A percentile compares a stretch with the other conserved stretches of the same genome.
These are phyloP conservation scores for Xestia sexstrigata DNA, from an alignment of 2,888 invertebrate genomes.

Conservation along the genomic window DNA sequence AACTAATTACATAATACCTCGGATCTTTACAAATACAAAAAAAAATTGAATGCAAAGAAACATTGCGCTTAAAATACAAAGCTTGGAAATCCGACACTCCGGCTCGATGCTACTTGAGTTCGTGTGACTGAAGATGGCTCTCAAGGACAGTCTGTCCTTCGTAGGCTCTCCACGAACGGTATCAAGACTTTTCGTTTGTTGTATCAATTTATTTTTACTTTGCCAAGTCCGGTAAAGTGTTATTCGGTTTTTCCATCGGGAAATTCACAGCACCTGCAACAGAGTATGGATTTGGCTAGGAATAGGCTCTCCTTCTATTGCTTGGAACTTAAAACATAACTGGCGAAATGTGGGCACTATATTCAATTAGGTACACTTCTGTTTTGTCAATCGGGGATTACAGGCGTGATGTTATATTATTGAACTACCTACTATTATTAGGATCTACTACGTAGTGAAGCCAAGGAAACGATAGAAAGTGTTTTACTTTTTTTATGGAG, in stretches of 20 bases:
- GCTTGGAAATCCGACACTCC: constrained; percentile 13
- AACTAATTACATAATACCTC: too few species aligned
- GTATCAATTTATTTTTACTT: neutral
- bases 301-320: too few species aligned
- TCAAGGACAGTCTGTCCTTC: constrained; percentile 47
- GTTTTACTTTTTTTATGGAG: neutral
- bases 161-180: constrained; percentile 31
- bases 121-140: constrained; percentile 54
- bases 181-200: constrained; percentile 33
- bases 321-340: too few species aligned
- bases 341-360: too few species aligned
- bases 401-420: neutral
- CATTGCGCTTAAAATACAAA: constrained; percentile 13
- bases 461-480: neutral
- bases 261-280: too few species aligned
- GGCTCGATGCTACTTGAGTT: constrained; percentile 44
- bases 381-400: neutral
- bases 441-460: neutral
- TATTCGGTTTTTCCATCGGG: too few species aligned
- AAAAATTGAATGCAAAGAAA: constrained; percentile 6
- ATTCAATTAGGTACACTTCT: too few species aligned
- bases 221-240: too few species aligned
- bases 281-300: too few species aligned
- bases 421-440: neutral
- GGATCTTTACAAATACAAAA: constrained; percentile 11